Conservation (phyloP, 2,113 vertebrate species). For the Takifugu bimaculatus region DNA sequence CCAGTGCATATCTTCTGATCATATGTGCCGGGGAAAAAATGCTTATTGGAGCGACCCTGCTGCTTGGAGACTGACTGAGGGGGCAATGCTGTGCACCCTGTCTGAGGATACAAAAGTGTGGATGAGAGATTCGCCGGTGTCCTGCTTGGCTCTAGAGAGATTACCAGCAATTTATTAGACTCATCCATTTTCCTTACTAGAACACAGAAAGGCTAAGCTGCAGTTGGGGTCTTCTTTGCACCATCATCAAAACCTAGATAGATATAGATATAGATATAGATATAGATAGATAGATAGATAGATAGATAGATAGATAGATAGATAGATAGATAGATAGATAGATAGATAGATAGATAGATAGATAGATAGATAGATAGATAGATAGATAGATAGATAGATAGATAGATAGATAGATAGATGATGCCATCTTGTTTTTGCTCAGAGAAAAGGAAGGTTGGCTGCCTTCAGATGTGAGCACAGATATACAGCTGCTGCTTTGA, state of each 20-base stretch:
- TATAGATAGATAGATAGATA: neutral
- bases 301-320: too few relatives aligned
- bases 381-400: neutral
- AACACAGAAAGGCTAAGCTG: slow-evolving; percentile 61
- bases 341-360: too few relatives aligned
- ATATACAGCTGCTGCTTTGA: slow-evolving; percentile 20
- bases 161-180: slow-evolving; percentile 62
- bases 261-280: slow-evolving; percentile 4
- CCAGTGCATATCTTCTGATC: slow-evolving; percentile 7
- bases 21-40: slow-evolving; percentile 11
- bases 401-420: slow-evolving; percentile 15
- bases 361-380: too few relatives aligned
- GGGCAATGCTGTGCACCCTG: slow-evolving; percentile 18
- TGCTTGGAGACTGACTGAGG: slow-evolving; percentile 43
- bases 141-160: slow-evolving; percentile 51
- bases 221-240: slow-evolving; percentile 33
- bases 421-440: slow-evolving; percentile 20
- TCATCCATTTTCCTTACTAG: slow-evolving; percentile 66
- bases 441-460: slow-evolving; percentile 35
- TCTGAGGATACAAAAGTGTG: slow-evolving; percentile 19
- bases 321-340: too few relatives aligned
- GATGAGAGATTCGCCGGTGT: slow-evolving; percentile 27
- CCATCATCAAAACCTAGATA: slow-evolving; percentile 9
- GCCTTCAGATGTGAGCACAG: slow-evolving; percentile 35
- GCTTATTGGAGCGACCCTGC: slow-evolving; percentile 26